These are phyloP conservation scores for Cephus pygmeus DNA, from an alignment of 2,888 invertebrate species.

Conservation along the genomic window DNA sequence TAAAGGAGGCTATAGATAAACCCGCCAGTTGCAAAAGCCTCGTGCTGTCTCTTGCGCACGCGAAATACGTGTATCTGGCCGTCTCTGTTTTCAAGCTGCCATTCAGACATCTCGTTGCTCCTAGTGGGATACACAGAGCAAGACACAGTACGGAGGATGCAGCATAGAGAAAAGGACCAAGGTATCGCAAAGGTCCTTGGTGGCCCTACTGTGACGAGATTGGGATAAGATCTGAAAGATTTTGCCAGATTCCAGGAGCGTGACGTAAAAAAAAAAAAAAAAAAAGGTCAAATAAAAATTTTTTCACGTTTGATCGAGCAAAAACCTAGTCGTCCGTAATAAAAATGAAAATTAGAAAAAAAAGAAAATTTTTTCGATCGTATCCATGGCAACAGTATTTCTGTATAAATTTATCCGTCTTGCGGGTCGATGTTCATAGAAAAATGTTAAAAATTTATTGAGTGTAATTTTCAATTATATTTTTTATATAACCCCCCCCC, in stretches of 20 bases:
- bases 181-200: neutral
- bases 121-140: neutral
- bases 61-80: neutral
- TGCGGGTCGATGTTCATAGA: neutral
- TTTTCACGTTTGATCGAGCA: neutral
- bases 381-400: neutral
- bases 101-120: conserved; percentile 1
- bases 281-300: neutral
- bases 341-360: conserved; percentile 2
- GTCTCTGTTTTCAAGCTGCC: neutral
- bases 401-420: neutral
- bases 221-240: neutral
- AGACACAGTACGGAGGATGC: neutral
- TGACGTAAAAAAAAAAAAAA: neutral
- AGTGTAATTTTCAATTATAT: neutral
- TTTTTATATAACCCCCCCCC: neutral
- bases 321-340: neutral
- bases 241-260: neutral
- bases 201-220: neutral
- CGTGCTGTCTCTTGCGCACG: neutral
- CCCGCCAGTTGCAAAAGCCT: conserved; percentile 17
- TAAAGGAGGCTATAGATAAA: conserved; percentile 27
- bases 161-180: neutral
- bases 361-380: neutral
- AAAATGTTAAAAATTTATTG: neutral